These are phyloP conservation scores for Zaprionus tsacasi DNA, from an alignment of 1,140 invertebrate species.

Conservation along the genomic window DNA sequence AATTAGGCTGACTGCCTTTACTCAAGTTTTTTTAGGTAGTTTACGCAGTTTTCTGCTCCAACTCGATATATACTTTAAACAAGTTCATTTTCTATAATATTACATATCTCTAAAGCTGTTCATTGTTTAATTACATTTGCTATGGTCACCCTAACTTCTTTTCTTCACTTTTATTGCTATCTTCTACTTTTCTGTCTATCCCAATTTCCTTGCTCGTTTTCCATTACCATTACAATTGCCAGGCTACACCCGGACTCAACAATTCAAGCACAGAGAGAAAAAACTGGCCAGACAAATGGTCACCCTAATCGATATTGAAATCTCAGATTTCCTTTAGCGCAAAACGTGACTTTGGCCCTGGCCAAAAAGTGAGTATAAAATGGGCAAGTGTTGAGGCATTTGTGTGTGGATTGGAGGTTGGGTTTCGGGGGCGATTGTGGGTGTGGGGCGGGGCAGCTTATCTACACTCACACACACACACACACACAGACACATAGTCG, in stretches of 20 bases:
- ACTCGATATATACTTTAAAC: too few relatives aligned
- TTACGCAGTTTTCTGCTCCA: too few relatives aligned
- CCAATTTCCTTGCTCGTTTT: background rate
- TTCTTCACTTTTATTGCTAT: background rate
- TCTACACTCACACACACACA: slow-evolving; percentile 6
- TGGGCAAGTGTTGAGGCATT: slow-evolving; percentile 1
- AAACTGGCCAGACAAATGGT: slow-evolving; percentile 2
- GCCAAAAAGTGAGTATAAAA: slow-evolving; percentile 1
- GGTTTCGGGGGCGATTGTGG: background rate
- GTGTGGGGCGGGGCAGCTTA: slow-evolving; percentile 22
- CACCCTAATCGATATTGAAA: slow-evolving; percentile 10
- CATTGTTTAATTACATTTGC: background rate
- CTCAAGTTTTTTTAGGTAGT: background rate
- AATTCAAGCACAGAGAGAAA: background rate
- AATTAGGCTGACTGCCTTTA: background rate
- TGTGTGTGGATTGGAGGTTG: background rate
- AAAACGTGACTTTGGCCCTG: slow-evolving; percentile 3
- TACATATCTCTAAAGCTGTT: too few relatives aligned
- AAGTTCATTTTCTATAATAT: too few relatives aligned
- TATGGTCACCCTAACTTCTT: too few relatives aligned
- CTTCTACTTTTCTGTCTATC: background rate
- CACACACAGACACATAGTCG: slow-evolving; percentile 10
- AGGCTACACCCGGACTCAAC: background rate
- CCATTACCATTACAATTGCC: background rate
- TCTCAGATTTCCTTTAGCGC: slow-evolving; percentile 3